Evolutionary conservation across 1,140 invertebrate species (phyloP).

Genomic region (Penaeus chinensis): DNA sequence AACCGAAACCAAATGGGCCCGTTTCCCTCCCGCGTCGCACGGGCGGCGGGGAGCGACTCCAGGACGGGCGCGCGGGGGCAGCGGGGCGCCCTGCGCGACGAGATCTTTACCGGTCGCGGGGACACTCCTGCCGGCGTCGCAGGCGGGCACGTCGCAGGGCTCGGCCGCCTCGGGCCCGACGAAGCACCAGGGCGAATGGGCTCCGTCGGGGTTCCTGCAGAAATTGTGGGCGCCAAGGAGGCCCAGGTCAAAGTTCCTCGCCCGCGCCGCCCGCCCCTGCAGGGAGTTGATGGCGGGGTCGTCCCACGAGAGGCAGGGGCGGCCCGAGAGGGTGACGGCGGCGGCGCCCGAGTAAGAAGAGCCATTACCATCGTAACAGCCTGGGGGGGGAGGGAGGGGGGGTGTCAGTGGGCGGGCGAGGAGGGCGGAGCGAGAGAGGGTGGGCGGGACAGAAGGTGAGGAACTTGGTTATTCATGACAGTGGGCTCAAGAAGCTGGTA

Average conservation of each 20-base stretch:
- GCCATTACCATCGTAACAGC: conserved; percentile 49
- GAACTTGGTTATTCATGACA: not conserved
- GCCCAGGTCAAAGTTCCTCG: conserved; percentile 44
- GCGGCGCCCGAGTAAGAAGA: conserved; percentile 35
- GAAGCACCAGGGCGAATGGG: conserved; percentile 73
- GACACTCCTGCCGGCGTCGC: conserved; percentile 23
- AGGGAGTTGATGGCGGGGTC: conserved; percentile 53
- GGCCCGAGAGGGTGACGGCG: conserved; percentile 29
- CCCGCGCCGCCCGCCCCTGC: not conserved
- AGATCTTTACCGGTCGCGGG: not conserved
- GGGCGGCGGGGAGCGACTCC: not conserved
- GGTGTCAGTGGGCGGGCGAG: not conserved
- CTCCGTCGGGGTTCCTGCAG: conserved; percentile 72
- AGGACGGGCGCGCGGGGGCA: not conserved
- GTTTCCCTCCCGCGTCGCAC: too few species aligned
- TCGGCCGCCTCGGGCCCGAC: conserved; percentile 69
- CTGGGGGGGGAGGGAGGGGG: conserved; percentile 16
- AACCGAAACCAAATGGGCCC: too few species aligned
- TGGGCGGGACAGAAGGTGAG: not conserved
- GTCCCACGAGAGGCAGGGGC: conserved; percentile 45
- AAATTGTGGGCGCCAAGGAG: conserved; percentile 69
- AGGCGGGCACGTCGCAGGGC: conserved; percentile 67
- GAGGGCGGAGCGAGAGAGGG: not conserved
- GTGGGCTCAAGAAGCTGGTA: too few species aligned
- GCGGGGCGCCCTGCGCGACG: not conserved